These are phyloP conservation scores for Spodoptera exigua DNA, from an alignment of 2,888 invertebrate species.

Conservation along the genomic window DNA sequence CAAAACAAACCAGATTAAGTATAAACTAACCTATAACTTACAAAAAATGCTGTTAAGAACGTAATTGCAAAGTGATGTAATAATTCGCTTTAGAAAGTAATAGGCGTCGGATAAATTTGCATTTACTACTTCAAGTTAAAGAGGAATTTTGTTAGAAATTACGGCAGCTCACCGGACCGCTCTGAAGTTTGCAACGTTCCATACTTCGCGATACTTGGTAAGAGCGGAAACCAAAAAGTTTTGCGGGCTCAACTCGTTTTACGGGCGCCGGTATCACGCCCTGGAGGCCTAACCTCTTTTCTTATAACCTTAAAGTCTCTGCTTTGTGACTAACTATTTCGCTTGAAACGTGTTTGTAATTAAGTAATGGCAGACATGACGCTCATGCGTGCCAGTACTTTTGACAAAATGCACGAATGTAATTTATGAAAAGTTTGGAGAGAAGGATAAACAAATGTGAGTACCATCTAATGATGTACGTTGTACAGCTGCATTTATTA, in stretches of 20 bases:
- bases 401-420: conserved; percentile 1
- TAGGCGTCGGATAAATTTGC: conserved; percentile 44
- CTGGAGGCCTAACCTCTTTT: conserved; percentile 77
- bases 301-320: conserved; percentile 63
- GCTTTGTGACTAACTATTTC: conserved; percentile 44
- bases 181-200: conserved; percentile 68
- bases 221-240: conserved; percentile 74
- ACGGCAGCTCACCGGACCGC: conserved; percentile 64
- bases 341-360: conserved; percentile 41
- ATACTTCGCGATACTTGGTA: conserved; percentile 62
- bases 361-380: conserved; percentile 17
- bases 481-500: too few relatives aligned
- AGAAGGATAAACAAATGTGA: background rate
- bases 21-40: too few relatives aligned
- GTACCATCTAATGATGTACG: too few relatives aligned
- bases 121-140: conserved; percentile 42
- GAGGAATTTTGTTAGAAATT: conserved; percentile 52
- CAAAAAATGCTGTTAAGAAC: conserved; percentile 9
- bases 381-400: background rate
- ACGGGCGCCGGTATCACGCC: conserved; percentile 73
- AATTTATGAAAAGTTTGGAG: conserved; percentile 5
- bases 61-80: conserved; percentile 39
- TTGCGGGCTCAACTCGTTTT: conserved; percentile 75
- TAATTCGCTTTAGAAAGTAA: conserved; percentile 31
- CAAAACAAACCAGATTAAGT: too few relatives aligned